phyloP scores from a whole-genome alignment of 1,140 invertebrate species.

The Ceratina australensis region DNA sequence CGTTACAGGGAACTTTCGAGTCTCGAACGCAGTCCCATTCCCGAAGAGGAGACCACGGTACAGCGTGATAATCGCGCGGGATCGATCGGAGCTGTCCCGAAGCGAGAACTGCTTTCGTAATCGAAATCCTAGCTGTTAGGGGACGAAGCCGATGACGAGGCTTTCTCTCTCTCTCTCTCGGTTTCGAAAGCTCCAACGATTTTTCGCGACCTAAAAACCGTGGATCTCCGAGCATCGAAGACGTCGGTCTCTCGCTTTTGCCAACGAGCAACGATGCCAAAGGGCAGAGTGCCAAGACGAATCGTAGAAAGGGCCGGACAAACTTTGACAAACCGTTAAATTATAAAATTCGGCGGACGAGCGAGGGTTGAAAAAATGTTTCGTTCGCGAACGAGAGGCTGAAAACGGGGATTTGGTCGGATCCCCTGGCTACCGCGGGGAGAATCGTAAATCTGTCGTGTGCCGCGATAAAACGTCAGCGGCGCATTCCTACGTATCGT shows the following conservation, averaged over 20 bases:
- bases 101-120: constrained; percentile 41
- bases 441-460: constrained; percentile 40
- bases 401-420: neutral
- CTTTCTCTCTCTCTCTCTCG: too few relatives aligned
- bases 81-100: constrained; percentile 22
- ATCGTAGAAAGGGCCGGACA: constrained; percentile 45
- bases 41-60: too few relatives aligned
- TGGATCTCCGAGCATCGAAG: neutral
- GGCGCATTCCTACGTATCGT: constrained; percentile 29
- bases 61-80: too few relatives aligned
- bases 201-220: neutral
- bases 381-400: too few relatives aligned
- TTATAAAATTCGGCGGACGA: too few relatives aligned
- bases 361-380: too few relatives aligned
- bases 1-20: neutral
- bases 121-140: constrained; percentile 35
- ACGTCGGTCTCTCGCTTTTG: constrained; percentile 32
- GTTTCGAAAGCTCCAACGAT: too few relatives aligned
- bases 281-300: constrained; percentile 39
- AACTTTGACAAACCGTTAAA: too few relatives aligned
- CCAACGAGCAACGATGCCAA: constrained; percentile 19
- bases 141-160: neutral
- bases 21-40: too few relatives aligned
- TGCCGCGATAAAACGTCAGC: constrained; percentile 33
- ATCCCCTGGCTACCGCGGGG: constrained; percentile 6